A percentile compares a stretch with the other conserved stretches of the same genome.
phyloP scores from a whole-genome alignment of 1,140 invertebrate species.

The Leptestheria dahalacensis region DNA sequence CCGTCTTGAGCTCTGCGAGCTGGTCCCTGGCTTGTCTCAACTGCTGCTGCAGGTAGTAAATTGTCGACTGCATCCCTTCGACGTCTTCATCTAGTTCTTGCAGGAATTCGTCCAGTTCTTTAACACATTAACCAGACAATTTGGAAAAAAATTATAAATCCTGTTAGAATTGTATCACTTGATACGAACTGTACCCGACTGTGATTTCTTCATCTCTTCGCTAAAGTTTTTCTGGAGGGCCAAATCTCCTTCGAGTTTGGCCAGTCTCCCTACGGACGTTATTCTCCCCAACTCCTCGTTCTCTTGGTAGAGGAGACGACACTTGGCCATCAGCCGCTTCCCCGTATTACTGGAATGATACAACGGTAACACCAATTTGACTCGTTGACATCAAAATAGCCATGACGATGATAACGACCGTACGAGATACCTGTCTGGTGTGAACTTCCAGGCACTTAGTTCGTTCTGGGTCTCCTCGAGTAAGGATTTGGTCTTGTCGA shows the following conservation, averaged over 20 bases:
- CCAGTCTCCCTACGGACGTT: slow-evolving; percentile 83
- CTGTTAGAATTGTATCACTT: not conserved
- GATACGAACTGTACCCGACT: slow-evolving; percentile 64
- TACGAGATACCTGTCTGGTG: slow-evolving; percentile 65
- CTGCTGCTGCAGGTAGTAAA: slow-evolving; percentile 84
- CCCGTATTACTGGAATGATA: slow-evolving; percentile 61
- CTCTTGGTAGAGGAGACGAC: slow-evolving; percentile 87
- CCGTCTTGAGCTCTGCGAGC: slow-evolving; percentile 31
- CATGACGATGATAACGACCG: too few relatives aligned
- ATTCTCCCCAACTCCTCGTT: slow-evolving; percentile 95
- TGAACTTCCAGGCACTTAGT: slow-evolving; percentile 96
- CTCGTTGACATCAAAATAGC: not conserved
- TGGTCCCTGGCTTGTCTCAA: slow-evolving; percentile 57
- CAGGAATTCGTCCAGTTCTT: slow-evolving; percentile 86
- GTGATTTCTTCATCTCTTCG: slow-evolving; percentile 92
- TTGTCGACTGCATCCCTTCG: slow-evolving; percentile 95
- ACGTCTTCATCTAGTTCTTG: slow-evolving; percentile 93
- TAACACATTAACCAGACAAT: slow-evolving; percentile 1
- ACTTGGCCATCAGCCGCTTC: slow-evolving; percentile 95
- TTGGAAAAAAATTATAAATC: slow-evolving; percentile 12
- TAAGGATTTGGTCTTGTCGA: slow-evolving; percentile 73
- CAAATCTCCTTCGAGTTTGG: slow-evolving; percentile 88
- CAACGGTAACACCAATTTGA: slow-evolving; percentile 14
- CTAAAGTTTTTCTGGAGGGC: slow-evolving; percentile 88
- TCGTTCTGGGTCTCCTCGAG: slow-evolving; percentile 96